Conservation (phyloP, 2,888 invertebrate species). For the Coecobrya sp. region DNA sequence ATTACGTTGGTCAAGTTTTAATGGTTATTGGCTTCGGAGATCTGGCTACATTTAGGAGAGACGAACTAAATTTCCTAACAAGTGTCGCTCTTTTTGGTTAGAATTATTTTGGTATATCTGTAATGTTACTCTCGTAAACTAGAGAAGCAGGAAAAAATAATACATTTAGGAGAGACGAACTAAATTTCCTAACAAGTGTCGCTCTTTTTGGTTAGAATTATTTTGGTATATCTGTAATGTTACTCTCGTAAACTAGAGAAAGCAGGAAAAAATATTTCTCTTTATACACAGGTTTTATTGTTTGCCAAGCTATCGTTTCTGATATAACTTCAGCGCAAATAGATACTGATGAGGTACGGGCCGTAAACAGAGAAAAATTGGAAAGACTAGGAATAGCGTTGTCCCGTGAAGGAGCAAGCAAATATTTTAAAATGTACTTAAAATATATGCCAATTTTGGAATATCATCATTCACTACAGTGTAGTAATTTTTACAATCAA, state of each 20-base stretch:
- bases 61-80: conserved; percentile 20
- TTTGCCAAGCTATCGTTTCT: conserved; percentile 79
- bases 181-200: too few species aligned
- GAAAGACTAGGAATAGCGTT: conserved; percentile 75
- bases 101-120: too few species aligned
- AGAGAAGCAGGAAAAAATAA: too few species aligned
- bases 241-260: too few species aligned
- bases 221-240: too few species aligned
- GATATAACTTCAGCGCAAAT: conserved; percentile 84
- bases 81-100: conserved; percentile 79
- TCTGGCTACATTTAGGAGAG: conserved; percentile 57
- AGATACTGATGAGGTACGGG: conserved; percentile 82
- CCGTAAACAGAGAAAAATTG: conserved; percentile 76
- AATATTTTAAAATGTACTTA: conserved; percentile 32
- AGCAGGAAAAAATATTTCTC: too few species aligned
- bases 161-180: too few species aligned
- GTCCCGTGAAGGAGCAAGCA: conserved; percentile 71
- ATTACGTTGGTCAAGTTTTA: conserved; percentile 83
- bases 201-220: too few species aligned
- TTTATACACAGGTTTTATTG: conserved; percentile 83
- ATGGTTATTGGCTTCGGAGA: conserved; percentile 84
- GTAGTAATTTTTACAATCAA: not conserved
- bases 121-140: too few species aligned
- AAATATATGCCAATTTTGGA: too few species aligned
- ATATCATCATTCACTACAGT: not conserved